A percentile compares a stretch with the other conserved stretches of the same genome.
phyloP scores from a whole-genome alignment of 2,113 vertebrate species.

The Limanda limanda region DNA sequence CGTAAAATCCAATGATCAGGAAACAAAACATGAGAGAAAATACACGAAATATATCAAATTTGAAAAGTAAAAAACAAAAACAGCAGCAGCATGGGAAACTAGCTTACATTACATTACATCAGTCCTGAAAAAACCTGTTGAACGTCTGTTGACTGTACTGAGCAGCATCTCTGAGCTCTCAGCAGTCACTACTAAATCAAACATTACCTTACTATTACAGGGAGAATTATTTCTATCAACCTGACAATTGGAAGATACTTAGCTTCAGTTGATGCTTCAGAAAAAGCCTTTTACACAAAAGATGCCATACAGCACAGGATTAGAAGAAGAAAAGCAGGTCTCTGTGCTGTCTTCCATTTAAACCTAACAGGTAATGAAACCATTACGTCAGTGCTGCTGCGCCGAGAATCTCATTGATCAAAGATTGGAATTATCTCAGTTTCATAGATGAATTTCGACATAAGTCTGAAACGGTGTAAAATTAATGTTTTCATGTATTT shows the following conservation, averaged over 20 bases:
- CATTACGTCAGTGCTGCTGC: not conserved
- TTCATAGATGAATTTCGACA: not conserved
- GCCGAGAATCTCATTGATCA: not conserved
- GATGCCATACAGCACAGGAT: not conserved
- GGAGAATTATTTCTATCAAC: not conserved
- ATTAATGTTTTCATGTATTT: slow-evolving; percentile 46
- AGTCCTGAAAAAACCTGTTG: not conserved
- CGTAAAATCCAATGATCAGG: not conserved
- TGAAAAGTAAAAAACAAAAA: not conserved
- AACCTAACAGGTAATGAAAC: not conserved
- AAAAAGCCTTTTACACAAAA: not conserved
- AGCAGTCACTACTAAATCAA: not conserved
- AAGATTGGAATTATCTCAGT: not conserved
- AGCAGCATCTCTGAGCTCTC: not conserved
- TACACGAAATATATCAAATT: not conserved
- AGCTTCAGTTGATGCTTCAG: not conserved
- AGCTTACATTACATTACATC: not conserved
- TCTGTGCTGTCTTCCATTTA: not conserved
- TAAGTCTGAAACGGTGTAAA: slow-evolving; percentile 1
- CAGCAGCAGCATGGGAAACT: not conserved
- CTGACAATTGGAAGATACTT: not conserved
- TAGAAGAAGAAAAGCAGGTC: not conserved
- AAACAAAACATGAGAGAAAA: not conserved
- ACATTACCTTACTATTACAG: not conserved
- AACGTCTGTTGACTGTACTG: not conserved